Evolutionary conservation across 2,888 invertebrate genomes (phyloP).

Genomic region (Lordiphosa fenestrarum): DNA sequence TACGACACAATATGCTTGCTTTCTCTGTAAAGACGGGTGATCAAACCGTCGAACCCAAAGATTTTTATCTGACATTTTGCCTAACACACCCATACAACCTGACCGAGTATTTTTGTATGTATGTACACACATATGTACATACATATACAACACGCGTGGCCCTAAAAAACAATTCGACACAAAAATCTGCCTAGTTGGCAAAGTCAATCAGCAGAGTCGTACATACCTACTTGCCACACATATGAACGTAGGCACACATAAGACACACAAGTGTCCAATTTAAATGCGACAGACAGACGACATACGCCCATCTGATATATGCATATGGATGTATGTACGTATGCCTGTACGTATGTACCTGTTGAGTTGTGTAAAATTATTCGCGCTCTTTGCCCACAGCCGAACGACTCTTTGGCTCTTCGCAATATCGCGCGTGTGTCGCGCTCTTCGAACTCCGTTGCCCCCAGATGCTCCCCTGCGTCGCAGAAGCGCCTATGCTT

Average conservation of each 20-base stretch:
- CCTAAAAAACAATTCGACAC: conserved; percentile 29
- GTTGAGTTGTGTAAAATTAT: conserved; percentile 36
- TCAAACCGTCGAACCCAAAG: no score
- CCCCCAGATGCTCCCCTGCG: background rate
- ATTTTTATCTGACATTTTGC: no score
- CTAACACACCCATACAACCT: no score
- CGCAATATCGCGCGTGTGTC: conserved; percentile 47
- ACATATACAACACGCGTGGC: conserved; percentile 7
- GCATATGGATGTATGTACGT: conserved; percentile 10
- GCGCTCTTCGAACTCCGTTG: conserved; percentile 38
- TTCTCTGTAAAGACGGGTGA: no score
- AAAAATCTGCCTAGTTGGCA: conserved; percentile 54
- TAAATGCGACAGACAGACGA: conserved; percentile 20
- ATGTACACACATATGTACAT: background rate
- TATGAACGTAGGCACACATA: background rate
- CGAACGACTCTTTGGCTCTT: conserved; percentile 30
- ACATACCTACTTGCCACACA: conserved; percentile 10
- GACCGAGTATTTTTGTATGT: background rate
- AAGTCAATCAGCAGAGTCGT: conserved; percentile 31
- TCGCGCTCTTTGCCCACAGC: conserved; percentile 40
- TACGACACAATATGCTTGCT: no score
- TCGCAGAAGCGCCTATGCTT: conserved; percentile 11
- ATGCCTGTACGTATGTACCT: conserved; percentile 39
- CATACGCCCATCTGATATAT: conserved; percentile 6
- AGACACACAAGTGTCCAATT: conserved; percentile 39